Conservation (phyloP, 1,140 invertebrate genomes). For the Drosophila ogumai region DNA sequence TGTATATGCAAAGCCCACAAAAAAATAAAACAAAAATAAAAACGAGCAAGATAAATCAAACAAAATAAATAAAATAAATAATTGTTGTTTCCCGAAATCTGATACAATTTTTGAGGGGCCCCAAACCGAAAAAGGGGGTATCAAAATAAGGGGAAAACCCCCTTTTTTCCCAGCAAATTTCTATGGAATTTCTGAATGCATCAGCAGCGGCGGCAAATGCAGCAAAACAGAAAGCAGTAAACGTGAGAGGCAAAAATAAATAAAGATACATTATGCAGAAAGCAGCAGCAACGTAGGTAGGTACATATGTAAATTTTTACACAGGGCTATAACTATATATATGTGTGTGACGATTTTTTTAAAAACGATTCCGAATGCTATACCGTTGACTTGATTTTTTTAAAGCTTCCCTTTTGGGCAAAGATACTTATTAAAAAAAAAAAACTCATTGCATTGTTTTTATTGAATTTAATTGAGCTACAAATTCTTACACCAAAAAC, state of each 20-base stretch:
- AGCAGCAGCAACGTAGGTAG: constrained; percentile 25
- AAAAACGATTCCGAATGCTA: neutral
- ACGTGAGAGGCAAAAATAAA: constrained; percentile 74
- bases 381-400: neutral
- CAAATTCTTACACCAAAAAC: neutral
- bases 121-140: neutral
- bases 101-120: constrained; percentile 56
- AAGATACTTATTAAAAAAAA: neutral
- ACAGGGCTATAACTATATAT: neutral
- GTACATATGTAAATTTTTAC: constrained; percentile 10
- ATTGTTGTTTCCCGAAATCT: constrained; percentile 59
- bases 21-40: no score
- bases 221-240: constrained; percentile 55
- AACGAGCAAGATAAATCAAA: constrained; percentile 10
- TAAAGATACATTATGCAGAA: constrained; percentile 66
- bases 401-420: neutral
- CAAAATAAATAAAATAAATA: constrained; percentile 52
- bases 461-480: no score
- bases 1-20: constrained; percentile 12
- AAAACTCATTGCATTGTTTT: no score
- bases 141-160: constrained; percentile 5
- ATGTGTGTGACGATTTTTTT: neutral
- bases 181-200: constrained; percentile 65
- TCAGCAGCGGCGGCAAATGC: constrained; percentile 61
- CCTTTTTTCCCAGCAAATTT: constrained; percentile 39